phyloP scores from a whole-genome alignment of 1,140 invertebrate genomes.

The Steinernema feltiae region DNA sequence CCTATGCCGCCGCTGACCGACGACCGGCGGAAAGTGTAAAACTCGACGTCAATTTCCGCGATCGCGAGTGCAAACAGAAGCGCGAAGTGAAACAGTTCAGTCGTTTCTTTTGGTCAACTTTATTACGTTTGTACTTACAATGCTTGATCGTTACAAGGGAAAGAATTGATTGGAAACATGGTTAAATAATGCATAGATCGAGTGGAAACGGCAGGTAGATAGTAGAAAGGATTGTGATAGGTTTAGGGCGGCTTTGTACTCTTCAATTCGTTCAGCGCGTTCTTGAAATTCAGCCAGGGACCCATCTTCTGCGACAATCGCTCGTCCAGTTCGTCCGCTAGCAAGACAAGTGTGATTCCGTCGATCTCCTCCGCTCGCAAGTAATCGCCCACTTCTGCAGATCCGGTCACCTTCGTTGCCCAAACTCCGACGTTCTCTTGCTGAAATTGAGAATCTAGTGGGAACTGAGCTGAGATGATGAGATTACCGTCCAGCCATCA shows the following conservation, averaged over 20 bases:
- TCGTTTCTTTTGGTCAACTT: too few relatives aligned
- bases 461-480: background rate
- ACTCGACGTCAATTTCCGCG: too few relatives aligned
- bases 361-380: background rate
- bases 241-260: background rate
- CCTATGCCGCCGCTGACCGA: too few relatives aligned
- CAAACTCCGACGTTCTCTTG: background rate
- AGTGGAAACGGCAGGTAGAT: constrained; percentile 7
- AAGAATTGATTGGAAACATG: too few relatives aligned
- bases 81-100: too few relatives aligned
- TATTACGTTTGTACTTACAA: too few relatives aligned
- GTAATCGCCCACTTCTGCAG: background rate
- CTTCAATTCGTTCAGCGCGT: background rate
- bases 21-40: too few relatives aligned
- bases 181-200: too few relatives aligned
- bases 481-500: background rate
- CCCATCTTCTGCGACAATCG: background rate
- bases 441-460: background rate
- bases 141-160: too few relatives aligned
- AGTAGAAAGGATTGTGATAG: background rate
- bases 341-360: background rate
- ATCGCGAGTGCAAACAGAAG: too few relatives aligned
- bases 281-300: background rate
- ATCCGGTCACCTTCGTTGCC: background rate
- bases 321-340: background rate